Evolutionary conservation across 2,113 vertebrate species (phyloP).

Genomic region (Pseudorasbora parva): DNA sequence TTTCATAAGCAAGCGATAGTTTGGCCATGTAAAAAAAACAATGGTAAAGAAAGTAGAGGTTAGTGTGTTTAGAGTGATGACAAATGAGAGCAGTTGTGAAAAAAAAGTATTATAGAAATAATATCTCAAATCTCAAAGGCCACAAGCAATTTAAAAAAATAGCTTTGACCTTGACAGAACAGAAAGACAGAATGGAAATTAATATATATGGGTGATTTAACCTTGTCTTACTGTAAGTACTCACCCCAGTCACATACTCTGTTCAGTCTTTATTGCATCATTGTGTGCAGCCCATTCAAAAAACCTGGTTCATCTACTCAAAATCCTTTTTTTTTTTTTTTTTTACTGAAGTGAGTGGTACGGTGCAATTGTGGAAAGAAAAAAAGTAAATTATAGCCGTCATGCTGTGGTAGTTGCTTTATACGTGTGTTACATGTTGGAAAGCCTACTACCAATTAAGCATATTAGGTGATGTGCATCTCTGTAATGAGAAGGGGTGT

Average conservation of each 20-base stretch:
- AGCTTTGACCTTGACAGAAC: slow-evolving; percentile 29
- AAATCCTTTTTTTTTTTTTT: not conserved
- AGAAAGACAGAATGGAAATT: slow-evolving; percentile 20
- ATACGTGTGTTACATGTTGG: not conserved
- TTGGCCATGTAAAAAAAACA: not conserved
- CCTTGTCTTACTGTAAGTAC: slow-evolving; percentile 37
- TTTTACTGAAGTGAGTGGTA: not conserved
- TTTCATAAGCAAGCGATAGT: not conserved
- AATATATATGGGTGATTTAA: slow-evolving; percentile 43
- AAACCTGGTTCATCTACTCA: not conserved
- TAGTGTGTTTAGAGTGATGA: not conserved
- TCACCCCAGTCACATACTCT: slow-evolving; percentile 1
- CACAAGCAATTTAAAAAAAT: not conserved
- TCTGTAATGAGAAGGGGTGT: no score
- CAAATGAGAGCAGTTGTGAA: not conserved
- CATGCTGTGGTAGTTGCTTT: not conserved
- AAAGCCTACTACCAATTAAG: no score
- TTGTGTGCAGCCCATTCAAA: not conserved
- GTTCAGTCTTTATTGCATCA: slow-evolving; percentile 24
- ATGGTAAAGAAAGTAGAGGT: not conserved
- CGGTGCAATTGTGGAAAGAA: not conserved
- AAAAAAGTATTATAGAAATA: not conserved
- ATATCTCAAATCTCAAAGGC: slow-evolving; percentile 10
- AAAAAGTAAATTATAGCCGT: slow-evolving; percentile 8
- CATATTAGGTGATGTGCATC: no score